phyloP scores from a whole-genome alignment of 1,140 invertebrate genomes.

The Trinorchestia longiramus region DNA sequence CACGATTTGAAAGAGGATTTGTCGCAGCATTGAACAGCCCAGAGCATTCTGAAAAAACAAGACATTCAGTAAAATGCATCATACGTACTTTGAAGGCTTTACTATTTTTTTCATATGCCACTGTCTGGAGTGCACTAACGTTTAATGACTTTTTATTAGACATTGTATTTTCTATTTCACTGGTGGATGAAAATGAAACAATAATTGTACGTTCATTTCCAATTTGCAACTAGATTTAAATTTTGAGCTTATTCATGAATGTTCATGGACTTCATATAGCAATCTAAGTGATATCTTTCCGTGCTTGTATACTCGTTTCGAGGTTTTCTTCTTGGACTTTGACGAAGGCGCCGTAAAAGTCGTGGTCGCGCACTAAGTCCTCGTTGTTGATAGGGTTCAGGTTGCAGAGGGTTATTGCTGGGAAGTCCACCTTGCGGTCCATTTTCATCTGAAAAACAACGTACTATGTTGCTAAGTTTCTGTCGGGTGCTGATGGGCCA shows the following conservation, averaged over 20 bases:
- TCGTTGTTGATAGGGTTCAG: slow-evolving; percentile 45
- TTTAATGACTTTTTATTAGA: not conserved
- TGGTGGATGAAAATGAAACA: not conserved
- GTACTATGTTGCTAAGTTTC: not conserved
- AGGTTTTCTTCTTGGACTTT: slow-evolving; percentile 7
- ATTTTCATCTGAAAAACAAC: not conserved
- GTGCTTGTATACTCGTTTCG: not conserved
- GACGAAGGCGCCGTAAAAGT: slow-evolving; percentile 17
- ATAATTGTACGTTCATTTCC: not conserved
- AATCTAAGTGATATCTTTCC: not conserved
- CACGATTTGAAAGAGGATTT: not conserved
- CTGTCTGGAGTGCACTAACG: not conserved
- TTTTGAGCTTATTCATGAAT: not conserved
- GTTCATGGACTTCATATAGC: not conserved
- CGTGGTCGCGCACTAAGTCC: not conserved
- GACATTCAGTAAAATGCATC: not conserved
- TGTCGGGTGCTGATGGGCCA: not conserved
- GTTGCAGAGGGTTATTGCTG: slow-evolving; percentile 13
- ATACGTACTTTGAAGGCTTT: not conserved
- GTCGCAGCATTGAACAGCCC: not conserved
- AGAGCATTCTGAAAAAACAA: not conserved
- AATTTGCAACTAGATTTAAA: not conserved
- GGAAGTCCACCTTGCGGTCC: not conserved
- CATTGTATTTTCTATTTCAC: not conserved
- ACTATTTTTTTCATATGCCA: not conserved